A percentile compares a stretch with the other conserved stretches of the same genome.
Conservation (phyloP, 2,797 vertebrate species). For the Anguilla obscura region DNA sequence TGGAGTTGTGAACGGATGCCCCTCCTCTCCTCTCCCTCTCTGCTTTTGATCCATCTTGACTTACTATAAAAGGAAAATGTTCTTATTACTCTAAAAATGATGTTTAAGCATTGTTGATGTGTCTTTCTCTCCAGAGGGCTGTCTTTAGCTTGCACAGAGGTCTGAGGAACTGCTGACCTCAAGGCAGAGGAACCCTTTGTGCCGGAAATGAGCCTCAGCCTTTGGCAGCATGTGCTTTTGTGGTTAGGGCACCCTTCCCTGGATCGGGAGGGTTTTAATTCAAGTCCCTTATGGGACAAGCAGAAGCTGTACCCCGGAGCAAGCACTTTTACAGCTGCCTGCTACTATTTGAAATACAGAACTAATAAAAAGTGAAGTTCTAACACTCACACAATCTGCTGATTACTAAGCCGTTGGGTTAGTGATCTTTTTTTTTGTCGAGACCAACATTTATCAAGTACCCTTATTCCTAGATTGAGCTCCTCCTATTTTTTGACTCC, state of each 20-base stretch:
- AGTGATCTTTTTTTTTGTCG: background rate
- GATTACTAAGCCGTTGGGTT: background rate
- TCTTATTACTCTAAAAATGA: background rate
- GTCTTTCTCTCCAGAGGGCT: background rate
- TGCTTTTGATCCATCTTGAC: background rate
- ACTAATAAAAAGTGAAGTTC: background rate
- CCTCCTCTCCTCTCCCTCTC: background rate
- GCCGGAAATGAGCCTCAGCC: background rate
- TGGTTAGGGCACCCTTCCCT: background rate
- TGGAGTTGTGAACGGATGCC: background rate
- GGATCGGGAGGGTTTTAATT: background rate
- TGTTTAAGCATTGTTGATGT: background rate
- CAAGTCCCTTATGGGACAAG: background rate
- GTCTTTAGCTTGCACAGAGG: background rate
- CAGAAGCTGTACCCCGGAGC: background rate
- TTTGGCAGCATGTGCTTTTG: background rate
- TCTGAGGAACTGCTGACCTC: background rate
- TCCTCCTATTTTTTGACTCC: background rate
- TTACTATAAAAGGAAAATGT: conserved; percentile 6
- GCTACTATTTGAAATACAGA: background rate
- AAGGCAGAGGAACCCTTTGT: background rate
- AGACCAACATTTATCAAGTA: background rate
- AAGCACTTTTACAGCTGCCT: background rate
- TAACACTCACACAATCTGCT: background rate
- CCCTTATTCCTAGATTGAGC: background rate